Percentiles rank a stretch among this genome's conserved stretches.
These are phyloP conservation scores for Meliscaeva auricollis DNA, from an alignment of 2,888 invertebrate genomes.

Conservation along the genomic window DNA sequence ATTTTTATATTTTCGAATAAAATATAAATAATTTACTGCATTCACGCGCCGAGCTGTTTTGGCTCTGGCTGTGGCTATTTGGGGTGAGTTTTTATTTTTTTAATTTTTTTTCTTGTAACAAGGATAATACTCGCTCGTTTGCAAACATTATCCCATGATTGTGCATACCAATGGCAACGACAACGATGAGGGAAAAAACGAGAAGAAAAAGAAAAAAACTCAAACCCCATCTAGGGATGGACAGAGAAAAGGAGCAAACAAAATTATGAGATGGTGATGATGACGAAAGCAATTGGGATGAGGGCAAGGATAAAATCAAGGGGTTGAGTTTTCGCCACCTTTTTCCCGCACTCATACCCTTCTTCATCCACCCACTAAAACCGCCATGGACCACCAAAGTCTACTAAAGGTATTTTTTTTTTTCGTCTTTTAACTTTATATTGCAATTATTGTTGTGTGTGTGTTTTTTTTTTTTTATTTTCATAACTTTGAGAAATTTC, in stretches of 20 bases:
- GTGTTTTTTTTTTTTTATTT: slow-evolving; percentile 24
- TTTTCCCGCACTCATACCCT: neutral
- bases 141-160: slow-evolving; percentile 57
- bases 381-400: slow-evolving; percentile 49
- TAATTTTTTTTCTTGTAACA: slow-evolving; percentile 30
- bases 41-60: slow-evolving; percentile 49
- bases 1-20: slow-evolving; percentile 61
- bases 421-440: slow-evolving; percentile 21
- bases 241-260: slow-evolving; percentile 50
- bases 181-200: neutral
- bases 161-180: slow-evolving; percentile 10
- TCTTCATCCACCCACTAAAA: neutral
- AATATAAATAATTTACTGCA: slow-evolving; percentile 71
- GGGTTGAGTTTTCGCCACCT: slow-evolving; percentile 16
- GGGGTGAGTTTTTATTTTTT: slow-evolving; percentile 34
- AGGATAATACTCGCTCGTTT: slow-evolving; percentile 58
- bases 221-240: slow-evolving; percentile 51
- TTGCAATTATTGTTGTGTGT: slow-evolving; percentile 49
- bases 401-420: slow-evolving; percentile 7
- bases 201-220: slow-evolving; percentile 24
- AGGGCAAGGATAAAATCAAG: slow-evolving; percentile 51
- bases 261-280: slow-evolving; percentile 66
- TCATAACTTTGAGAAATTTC: neutral
- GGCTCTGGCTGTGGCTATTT: slow-evolving; percentile 19
- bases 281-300: slow-evolving; percentile 70